phyloP scores from a whole-genome alignment of 2,888 invertebrate species.

The Cheilosia impressa region DNA sequence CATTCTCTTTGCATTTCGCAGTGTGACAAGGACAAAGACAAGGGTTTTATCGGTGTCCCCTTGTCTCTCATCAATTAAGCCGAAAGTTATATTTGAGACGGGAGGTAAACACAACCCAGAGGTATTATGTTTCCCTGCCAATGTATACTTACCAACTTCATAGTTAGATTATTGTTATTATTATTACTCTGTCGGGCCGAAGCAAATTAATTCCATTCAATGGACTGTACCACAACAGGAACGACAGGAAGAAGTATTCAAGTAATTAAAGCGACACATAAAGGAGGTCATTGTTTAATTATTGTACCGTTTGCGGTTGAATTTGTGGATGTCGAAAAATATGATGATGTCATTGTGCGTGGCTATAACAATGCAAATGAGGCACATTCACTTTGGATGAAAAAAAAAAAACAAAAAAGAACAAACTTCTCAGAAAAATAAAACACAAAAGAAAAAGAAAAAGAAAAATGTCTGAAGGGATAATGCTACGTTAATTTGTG shows the following conservation, averaged over 20 bases:
- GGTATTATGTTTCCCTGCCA: constrained; percentile 16
- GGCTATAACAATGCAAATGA: constrained; percentile 64
- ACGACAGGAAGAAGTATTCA: constrained; percentile 66
- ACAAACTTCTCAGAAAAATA: constrained; percentile 5
- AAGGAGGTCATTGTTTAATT: constrained; percentile 71
- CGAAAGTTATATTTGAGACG: constrained; percentile 54
- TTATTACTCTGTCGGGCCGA: constrained; percentile 52
- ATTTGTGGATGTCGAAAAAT: constrained; percentile 43
- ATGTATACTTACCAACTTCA: constrained; percentile 37
- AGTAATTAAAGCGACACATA: constrained; percentile 69
- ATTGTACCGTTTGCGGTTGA: constrained; percentile 57
- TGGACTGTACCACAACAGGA: constrained; percentile 27
- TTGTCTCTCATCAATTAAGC: constrained; percentile 31
- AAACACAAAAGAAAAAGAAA: constrained; percentile 14
- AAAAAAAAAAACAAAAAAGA: neutral
- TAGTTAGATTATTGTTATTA: constrained; percentile 48
- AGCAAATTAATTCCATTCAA: constrained; percentile 69
- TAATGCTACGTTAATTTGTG: constrained; percentile 51
- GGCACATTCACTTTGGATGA: neutral
- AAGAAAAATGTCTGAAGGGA: constrained; percentile 6
- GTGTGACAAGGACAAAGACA: constrained; percentile 16
- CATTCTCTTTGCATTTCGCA: constrained; percentile 47
- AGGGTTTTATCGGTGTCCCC: neutral
- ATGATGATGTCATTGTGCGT: constrained; percentile 4
- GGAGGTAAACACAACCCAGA: constrained; percentile 23